Evolutionary conservation across 2,113 vertebrate genomes (phyloP).

Genomic region (Nansenia antarctica): DNA sequence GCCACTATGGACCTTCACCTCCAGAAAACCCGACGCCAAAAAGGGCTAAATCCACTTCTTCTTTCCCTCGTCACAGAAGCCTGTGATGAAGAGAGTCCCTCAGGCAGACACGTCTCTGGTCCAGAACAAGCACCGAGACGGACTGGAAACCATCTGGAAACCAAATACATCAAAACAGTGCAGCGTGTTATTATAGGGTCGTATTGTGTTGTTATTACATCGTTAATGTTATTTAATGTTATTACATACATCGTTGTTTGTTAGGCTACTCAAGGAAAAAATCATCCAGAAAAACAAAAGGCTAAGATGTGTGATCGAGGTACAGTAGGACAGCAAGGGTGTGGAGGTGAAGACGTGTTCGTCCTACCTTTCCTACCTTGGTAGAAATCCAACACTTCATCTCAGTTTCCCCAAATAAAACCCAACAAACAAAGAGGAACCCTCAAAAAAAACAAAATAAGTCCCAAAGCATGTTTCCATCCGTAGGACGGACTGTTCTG

Average conservation of each 20-base stretch:
- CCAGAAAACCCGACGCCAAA: background rate
- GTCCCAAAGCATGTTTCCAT: conserved; percentile 1
- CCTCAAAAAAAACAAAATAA: background rate
- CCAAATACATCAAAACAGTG: too few relatives aligned
- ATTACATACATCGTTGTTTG: background rate
- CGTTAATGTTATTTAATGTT: background rate
- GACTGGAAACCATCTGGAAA: background rate
- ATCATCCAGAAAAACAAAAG: too few relatives aligned
- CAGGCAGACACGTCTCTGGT: too few relatives aligned
- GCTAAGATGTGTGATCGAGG: background rate
- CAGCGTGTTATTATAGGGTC: too few relatives aligned
- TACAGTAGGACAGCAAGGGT: background rate
- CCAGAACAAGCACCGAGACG: background rate
- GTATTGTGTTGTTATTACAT: background rate
- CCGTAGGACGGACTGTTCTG: conserved; percentile 1
- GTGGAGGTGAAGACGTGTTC: background rate
- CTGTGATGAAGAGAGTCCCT: background rate
- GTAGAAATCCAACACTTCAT: conserved; percentile 13
- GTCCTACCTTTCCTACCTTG: conserved; percentile 7
- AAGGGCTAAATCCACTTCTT: conserved; percentile 3
- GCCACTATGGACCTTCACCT: background rate
- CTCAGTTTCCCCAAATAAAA: conserved; percentile 12
- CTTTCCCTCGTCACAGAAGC: conserved; percentile 6
- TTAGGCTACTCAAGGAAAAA: background rate
- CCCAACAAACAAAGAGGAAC: conserved; percentile 3